These are phyloP conservation scores for Steromphala cineraria DNA, from an alignment of 2,888 invertebrate species.

Conservation along the genomic window DNA sequence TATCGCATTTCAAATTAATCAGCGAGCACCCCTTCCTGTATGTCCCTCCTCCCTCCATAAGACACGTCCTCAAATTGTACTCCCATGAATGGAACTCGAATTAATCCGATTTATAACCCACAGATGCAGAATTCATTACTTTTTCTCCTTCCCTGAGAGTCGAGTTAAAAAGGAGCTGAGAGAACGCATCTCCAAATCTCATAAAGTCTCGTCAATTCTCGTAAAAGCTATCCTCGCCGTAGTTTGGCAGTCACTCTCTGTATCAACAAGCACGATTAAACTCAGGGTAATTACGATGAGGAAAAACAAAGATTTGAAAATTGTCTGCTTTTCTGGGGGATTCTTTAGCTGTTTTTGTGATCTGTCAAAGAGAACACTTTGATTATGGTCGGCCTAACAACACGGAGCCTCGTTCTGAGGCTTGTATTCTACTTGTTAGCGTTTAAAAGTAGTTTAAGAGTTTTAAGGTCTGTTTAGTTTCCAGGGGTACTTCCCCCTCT, in stretches of 20 bases:
- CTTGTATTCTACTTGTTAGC: conserved; percentile 12
- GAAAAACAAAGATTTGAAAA: conserved; percentile 17
- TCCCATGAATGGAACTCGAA: conserved; percentile 11
- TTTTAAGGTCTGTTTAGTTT: conserved; percentile 12
- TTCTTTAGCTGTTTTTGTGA: neutral
- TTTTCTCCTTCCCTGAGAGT: neutral
- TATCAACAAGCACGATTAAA: conserved; percentile 15
- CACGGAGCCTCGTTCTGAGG: neutral
- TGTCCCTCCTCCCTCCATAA: neutral
- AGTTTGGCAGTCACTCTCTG: conserved; percentile 6
- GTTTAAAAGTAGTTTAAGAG: conserved; percentile 9
- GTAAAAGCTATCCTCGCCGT: neutral
- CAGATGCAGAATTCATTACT: neutral
- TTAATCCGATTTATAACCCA: conserved; percentile 12
- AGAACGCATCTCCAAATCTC: conserved; percentile 8
- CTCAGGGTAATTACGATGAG: neutral
- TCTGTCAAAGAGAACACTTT: neutral
- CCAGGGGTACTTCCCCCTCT: neutral
- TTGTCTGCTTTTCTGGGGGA: conserved; percentile 13
- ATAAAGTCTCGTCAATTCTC: conserved; percentile 7
- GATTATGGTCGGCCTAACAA: conserved; percentile 1
- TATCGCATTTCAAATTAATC: neutral
- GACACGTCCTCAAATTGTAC: neutral
- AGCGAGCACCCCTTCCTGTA: neutral
- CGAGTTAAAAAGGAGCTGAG: conserved; percentile 13